Conservation (phyloP, 2,888 invertebrate genomes). For the Panorpa germanica region DNA sequence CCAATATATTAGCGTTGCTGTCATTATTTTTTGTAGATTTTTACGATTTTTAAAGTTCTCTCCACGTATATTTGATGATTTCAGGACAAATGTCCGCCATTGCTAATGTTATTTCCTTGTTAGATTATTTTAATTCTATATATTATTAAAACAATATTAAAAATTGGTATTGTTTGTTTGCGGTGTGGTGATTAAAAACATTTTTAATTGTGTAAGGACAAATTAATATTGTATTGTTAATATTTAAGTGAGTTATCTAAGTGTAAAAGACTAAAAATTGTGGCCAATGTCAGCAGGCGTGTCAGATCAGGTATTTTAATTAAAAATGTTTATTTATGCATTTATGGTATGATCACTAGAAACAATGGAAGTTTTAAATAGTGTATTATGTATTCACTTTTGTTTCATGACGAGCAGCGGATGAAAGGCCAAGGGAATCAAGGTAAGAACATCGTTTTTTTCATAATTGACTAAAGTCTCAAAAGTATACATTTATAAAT, state of each 20-base stretch:
- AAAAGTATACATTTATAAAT: conserved; percentile 9
- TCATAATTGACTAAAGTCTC: conserved; percentile 16
- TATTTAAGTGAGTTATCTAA: conserved; percentile 19
- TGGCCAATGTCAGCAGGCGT: conserved; percentile 82
- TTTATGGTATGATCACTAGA: conserved; percentile 2
- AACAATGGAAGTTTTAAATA: background rate
- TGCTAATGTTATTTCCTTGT: too few relatives aligned
- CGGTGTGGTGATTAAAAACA: too few relatives aligned
- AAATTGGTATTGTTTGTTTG: too few relatives aligned
- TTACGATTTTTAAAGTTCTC: too few relatives aligned
- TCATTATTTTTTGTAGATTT: too few relatives aligned
- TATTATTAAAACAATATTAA: too few relatives aligned
- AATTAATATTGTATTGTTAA: conserved; percentile 16
- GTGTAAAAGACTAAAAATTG: conserved; percentile 35
- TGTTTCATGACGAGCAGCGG: conserved; percentile 49
- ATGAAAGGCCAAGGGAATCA: conserved; percentile 77
- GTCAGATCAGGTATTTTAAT: conserved; percentile 60
- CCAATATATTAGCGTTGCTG: too few relatives aligned
- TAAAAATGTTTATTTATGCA: conserved; percentile 12
- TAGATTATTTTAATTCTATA: too few relatives aligned
- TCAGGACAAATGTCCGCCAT: too few relatives aligned
- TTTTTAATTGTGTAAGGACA: too few relatives aligned
- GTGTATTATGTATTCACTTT: conserved; percentile 22
- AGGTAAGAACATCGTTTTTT: conserved; percentile 36
- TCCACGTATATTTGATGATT: too few relatives aligned